Evolutionary conservation across 1,140 invertebrate genomes (phyloP).

Genomic region (Drosophila pallidifrons): DNA sequence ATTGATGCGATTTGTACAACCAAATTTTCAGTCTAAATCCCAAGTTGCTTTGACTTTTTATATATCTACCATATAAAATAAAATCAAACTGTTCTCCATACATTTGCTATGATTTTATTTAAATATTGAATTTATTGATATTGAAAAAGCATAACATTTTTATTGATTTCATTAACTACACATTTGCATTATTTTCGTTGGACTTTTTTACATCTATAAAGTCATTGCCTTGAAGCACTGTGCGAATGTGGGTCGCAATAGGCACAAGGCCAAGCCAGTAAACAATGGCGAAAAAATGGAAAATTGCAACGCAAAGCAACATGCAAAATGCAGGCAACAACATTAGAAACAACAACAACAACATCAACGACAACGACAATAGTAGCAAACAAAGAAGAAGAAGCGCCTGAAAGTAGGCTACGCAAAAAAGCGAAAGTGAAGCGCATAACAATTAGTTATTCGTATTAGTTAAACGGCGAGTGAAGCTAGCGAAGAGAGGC

Average conservation of each 20-base stretch:
- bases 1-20: too few relatives aligned
- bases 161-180: neutral
- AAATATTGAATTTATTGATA: too few relatives aligned
- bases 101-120: too few relatives aligned
- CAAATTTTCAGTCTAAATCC: too few relatives aligned
- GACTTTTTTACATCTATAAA: too few relatives aligned
- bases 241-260: slow-evolving; percentile 32
- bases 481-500: slow-evolving; percentile 4
- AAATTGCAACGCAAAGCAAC: slow-evolving; percentile 26
- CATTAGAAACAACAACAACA: slow-evolving; percentile 13
- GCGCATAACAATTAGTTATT: slow-evolving; percentile 28
- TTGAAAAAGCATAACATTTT: too few relatives aligned
- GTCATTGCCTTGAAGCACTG: slow-evolving; percentile 1
- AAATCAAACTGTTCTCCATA: too few relatives aligned
- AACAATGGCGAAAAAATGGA: slow-evolving; percentile 30
- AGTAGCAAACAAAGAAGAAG: slow-evolving; percentile 16
- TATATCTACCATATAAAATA: too few relatives aligned
- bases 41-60: too few relatives aligned
- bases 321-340: slow-evolving; percentile 25
- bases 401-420: slow-evolving; percentile 39
- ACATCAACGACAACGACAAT: slow-evolving; percentile 13
- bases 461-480: slow-evolving; percentile 14
- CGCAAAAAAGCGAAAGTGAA: slow-evolving; percentile 37
- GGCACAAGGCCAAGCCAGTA: slow-evolving; percentile 46
- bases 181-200: neutral